phyloP scores from a whole-genome alignment of 2,888 invertebrate species.

The Conomelus anceps region DNA sequence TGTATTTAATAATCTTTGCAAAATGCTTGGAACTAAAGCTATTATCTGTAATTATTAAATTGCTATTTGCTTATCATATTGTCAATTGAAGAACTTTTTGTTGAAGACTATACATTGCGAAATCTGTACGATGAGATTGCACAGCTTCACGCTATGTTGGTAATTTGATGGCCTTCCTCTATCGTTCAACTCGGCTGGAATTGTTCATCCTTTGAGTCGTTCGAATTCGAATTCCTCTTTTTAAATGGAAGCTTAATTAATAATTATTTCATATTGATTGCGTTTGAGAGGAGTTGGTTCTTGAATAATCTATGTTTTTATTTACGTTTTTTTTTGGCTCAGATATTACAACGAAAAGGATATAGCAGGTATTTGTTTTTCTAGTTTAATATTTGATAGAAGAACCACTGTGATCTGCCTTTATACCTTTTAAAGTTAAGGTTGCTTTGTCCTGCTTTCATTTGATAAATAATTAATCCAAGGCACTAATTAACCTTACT shows the following conservation, averaged over 20 bases:
- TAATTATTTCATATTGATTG: background rate
- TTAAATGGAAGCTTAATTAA: background rate
- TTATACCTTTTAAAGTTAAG: no score
- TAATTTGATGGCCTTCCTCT: background rate
- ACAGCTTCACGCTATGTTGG: background rate
- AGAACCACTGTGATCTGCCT: no score
- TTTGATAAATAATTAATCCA: no score
- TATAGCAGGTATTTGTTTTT: no score
- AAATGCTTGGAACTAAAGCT: background rate
- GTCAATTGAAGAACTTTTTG: background rate
- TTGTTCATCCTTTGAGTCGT: background rate
- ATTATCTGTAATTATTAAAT: background rate
- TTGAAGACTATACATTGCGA: background rate
- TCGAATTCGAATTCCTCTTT: background rate
- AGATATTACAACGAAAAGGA: background rate
- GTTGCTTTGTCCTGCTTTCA: no score
- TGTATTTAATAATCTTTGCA: background rate
- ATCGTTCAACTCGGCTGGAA: background rate
- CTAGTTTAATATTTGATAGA: no score
- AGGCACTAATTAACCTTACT: no score
- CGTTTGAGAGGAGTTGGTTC: background rate
- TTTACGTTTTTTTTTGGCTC: no score
- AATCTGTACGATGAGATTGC: background rate
- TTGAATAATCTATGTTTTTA: background rate
- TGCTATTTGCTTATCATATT: background rate